A percentile compares a stretch with the other conserved stretches of the same genome.
These are phyloP conservation scores for Spisula solida DNA, from an alignment of 2,888 invertebrate genomes.

Conservation along the genomic window DNA sequence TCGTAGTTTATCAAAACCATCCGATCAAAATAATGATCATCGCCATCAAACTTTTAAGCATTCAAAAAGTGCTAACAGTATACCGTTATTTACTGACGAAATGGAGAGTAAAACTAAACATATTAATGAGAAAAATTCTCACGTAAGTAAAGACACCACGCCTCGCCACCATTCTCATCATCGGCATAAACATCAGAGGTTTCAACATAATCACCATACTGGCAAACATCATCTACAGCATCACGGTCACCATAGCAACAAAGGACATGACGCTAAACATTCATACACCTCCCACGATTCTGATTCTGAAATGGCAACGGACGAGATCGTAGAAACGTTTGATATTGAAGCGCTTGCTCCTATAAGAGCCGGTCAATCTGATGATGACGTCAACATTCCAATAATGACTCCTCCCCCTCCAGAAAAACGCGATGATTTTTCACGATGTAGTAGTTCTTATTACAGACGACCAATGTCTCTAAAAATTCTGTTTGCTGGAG, in stretches of 20 bases:
- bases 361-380: conserved; percentile 56
- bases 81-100: neutral
- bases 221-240: conserved; percentile 27
- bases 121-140: neutral
- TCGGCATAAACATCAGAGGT: conserved; percentile 22
- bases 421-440: conserved; percentile 30
- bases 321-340: neutral
- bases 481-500: conserved; percentile 50
- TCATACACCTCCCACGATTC: neutral
- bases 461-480: conserved; percentile 54
- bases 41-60: neutral
- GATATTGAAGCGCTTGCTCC: conserved; percentile 33
- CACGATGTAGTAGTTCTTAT: conserved; percentile 20
- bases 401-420: conserved; percentile 57
- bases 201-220: conserved; percentile 20
- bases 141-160: neutral
- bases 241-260: neutral
- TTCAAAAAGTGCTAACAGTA: conserved; percentile 3
- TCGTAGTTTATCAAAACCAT: conserved; percentile 23
- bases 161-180: neutral
- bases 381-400: conserved; percentile 53
- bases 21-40: neutral
- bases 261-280: neutral
- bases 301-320: neutral
- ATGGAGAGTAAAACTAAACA: conserved; percentile 1